Conservation (phyloP, 2,888 invertebrate genomes). For the Diadegma fenestrale region DNA sequence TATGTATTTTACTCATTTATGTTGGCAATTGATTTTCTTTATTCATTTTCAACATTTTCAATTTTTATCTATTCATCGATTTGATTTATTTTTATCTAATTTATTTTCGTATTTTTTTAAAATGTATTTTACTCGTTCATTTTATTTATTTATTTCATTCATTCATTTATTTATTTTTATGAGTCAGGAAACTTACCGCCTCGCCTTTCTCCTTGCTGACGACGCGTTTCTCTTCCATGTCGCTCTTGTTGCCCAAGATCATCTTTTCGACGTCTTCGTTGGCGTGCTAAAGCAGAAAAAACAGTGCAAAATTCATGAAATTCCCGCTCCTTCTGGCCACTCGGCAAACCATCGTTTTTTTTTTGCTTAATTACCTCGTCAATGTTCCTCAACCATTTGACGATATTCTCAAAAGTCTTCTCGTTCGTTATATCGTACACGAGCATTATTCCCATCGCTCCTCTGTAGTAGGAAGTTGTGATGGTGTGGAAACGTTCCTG, state of each 20-base stretch:
- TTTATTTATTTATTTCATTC: too few relatives aligned
- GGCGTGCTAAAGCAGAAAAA: slow-evolving; percentile 90
- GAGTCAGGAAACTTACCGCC: slow-evolving; percentile 89
- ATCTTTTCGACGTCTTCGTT: slow-evolving; percentile 99
- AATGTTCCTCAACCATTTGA: slow-evolving; percentile 99
- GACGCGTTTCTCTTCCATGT: slow-evolving; percentile 97
- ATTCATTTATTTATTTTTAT: too few relatives aligned
- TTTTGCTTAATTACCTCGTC: slow-evolving; percentile 91
- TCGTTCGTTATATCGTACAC: slow-evolving; percentile 99
- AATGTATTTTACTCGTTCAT: too few relatives aligned
- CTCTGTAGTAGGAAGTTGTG: slow-evolving; percentile 98
- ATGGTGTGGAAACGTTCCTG: slow-evolving; percentile 99
- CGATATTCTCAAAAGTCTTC: slow-evolving; percentile 99
- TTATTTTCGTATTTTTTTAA: too few relatives aligned
- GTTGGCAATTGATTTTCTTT: too few relatives aligned
- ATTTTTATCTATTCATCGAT: too few relatives aligned
- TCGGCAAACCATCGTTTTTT: not conserved
- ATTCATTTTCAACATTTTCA: too few relatives aligned
- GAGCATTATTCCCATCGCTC: slow-evolving; percentile 99
- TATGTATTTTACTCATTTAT: too few relatives aligned
- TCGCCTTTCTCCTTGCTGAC: slow-evolving; percentile 97
- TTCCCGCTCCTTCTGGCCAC: rapidly evolving
- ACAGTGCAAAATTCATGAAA: not conserved
- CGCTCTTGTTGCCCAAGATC: slow-evolving; percentile 99
- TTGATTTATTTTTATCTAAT: too few relatives aligned